These are phyloP conservation scores for Zonitis immaculata DNA, from an alignment of 2,888 invertebrate genomes.

Conservation along the genomic window DNA sequence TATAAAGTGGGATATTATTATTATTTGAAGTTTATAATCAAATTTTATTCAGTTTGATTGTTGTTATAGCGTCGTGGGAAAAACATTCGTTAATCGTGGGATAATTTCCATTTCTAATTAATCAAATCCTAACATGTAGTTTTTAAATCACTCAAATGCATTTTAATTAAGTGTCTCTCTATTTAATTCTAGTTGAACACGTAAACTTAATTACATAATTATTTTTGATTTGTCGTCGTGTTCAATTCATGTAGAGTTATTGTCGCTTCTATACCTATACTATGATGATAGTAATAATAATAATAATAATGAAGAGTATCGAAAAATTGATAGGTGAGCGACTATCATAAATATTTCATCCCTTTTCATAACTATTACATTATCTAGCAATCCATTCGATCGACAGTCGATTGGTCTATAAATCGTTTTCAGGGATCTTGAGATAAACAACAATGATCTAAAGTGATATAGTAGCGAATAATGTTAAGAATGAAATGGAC, in stretches of 20 bases:
- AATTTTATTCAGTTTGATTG: constrained; percentile 23
- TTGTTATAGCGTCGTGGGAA: constrained; percentile 23
- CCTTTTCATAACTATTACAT: constrained; percentile 39
- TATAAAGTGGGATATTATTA: constrained; percentile 27
- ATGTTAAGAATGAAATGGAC: constrained; percentile 33
- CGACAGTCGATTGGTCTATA: constrained; percentile 37
- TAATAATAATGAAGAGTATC: too few species aligned
- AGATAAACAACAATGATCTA: constrained; percentile 41
- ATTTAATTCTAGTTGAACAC: neutral
- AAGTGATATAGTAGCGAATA: constrained; percentile 32
- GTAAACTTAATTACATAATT: neutral
- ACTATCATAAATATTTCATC: constrained; percentile 37
- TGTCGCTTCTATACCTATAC: too few species aligned
- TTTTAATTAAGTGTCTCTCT: neutral
- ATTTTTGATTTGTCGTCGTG: too few species aligned
- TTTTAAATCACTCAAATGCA: neutral
- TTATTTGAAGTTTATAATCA: constrained; percentile 15
- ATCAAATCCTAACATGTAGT: neutral
- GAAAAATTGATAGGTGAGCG: constrained; percentile 26
- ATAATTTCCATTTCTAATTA: constrained; percentile 30
- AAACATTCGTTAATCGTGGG: constrained; percentile 31
- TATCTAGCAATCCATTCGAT: constrained; percentile 40
- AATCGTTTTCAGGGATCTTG: constrained; percentile 36
- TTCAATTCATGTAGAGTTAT: too few species aligned
- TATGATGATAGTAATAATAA: too few species aligned